Conservation (phyloP, 1,140 invertebrate genomes). For the Drosophila micromelanica region DNA sequence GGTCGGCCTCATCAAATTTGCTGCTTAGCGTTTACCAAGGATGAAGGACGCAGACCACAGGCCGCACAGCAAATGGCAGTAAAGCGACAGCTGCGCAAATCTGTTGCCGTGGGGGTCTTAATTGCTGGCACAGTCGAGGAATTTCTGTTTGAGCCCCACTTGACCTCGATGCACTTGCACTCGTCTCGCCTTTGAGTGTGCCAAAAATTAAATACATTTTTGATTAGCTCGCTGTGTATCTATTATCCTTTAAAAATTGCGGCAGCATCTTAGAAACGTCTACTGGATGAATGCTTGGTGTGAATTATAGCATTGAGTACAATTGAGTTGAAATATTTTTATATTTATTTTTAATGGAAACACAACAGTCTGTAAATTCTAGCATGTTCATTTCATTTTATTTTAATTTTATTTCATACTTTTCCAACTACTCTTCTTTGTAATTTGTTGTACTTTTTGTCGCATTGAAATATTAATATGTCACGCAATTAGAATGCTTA, state of each 20-base stretch:
- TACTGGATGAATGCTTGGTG: neutral
- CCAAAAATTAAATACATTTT: slow-evolving; percentile 77
- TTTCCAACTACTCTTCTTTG: neutral
- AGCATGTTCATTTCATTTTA: too few species aligned
- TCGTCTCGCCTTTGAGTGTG: slow-evolving; percentile 50
- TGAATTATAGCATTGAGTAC: too few species aligned
- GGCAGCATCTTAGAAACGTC: neutral
- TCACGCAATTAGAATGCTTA: slow-evolving; percentile 55
- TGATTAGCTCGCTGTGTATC: slow-evolving; percentile 60
- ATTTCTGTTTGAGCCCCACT: slow-evolving; percentile 32
- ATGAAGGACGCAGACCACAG: neutral
- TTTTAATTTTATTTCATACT: too few species aligned
- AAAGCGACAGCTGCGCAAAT: slow-evolving; percentile 28
- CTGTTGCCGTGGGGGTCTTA: slow-evolving; percentile 39
- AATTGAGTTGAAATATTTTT: too few species aligned
- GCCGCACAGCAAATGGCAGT: slow-evolving; percentile 21
- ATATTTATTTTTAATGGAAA: too few species aligned
- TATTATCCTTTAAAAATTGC: slow-evolving; percentile 12
- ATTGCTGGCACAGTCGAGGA: slow-evolving; percentile 26
- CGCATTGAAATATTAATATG: slow-evolving; percentile 37
- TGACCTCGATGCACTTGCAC: slow-evolving; percentile 60
- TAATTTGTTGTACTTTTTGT: neutral
- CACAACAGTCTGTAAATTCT: neutral
- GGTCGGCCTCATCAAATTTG: slow-evolving; percentile 71
- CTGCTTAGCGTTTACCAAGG: slow-evolving; percentile 45